phyloP scores from a whole-genome alignment of 2,797 vertebrate species.

The Pogoniulus pusillus region DNA sequence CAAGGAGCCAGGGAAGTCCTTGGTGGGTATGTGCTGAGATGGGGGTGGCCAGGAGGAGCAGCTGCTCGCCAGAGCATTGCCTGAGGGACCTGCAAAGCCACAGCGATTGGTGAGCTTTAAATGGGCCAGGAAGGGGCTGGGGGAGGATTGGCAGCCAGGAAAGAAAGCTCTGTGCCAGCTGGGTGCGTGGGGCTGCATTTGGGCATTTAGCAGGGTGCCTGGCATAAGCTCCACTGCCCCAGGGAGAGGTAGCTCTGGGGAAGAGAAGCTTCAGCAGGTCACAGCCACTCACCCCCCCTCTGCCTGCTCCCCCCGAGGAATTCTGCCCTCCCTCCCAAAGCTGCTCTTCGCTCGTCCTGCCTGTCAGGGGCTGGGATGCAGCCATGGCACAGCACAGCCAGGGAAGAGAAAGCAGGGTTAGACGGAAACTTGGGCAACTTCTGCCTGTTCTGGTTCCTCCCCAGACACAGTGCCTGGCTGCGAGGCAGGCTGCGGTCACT shows the following conservation, averaged over 20 bases:
- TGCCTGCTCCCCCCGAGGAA: rapidly evolving
- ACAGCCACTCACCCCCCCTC: too few relatives aligned
- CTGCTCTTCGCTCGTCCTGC: not conserved
- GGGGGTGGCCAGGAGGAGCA: not conserved
- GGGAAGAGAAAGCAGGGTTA: not conserved
- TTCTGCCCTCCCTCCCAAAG: not conserved
- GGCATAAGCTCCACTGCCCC: not conserved
- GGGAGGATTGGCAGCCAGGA: not conserved
- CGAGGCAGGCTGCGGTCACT: rapidly evolving
- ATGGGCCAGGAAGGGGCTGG: not conserved
- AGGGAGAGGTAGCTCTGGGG: not conserved
- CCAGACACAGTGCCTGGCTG: rapidly evolving
- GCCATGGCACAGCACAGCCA: not conserved
- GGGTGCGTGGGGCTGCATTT: rapidly evolving
- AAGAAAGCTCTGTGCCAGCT: not conserved
- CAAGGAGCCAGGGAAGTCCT: not conserved
- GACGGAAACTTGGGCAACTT: not conserved
- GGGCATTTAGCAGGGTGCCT: not conserved
- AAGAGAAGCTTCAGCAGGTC: not conserved
- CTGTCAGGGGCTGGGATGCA: not conserved
- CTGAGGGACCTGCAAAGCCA: not conserved
- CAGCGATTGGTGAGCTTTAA: rapidly evolving
- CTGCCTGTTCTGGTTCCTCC: rapidly evolving
- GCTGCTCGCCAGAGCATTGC: not conserved
- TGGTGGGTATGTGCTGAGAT: rapidly evolving